Evolutionary conservation across 2,113 vertebrate genomes (phyloP).

Genomic region (Muscicapa adusta): DNA sequence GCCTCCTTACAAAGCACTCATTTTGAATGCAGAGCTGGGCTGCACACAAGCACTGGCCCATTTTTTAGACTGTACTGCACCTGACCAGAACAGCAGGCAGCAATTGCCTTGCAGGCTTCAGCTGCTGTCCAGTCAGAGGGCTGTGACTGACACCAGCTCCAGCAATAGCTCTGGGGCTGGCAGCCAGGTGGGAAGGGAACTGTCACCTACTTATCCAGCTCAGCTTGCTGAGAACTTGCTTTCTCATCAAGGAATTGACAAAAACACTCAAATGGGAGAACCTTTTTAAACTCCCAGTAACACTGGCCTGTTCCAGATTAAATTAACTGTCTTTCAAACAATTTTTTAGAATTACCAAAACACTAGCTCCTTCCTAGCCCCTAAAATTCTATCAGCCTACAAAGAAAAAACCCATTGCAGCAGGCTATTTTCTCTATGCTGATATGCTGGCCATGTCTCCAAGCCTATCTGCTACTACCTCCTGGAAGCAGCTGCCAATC

Average conservation of each 20-base stretch:
- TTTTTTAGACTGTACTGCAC: background rate
- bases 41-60: background rate
- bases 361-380: background rate
- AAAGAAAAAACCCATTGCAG: background rate
- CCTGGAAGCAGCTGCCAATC: background rate
- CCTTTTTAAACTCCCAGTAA: background rate
- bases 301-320: background rate
- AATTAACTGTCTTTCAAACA: background rate
- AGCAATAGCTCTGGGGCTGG: background rate
- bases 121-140: background rate
- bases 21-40: background rate
- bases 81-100: background rate
- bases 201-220: background rate
- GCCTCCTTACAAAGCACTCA: background rate
- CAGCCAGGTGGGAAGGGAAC: background rate
- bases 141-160: background rate
- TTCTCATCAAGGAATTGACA: background rate
- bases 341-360: background rate
- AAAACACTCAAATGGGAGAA: background rate
- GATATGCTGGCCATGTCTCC: background rate
- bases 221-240: background rate
- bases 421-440: background rate
- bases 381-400: background rate
- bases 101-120: constrained; percentile 5
- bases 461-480: background rate